A percentile compares a stretch with the other conserved stretches of the same genome.
Conservation (phyloP, 2,113 vertebrate genomes). For the Sphyrna mokarran region DNA sequence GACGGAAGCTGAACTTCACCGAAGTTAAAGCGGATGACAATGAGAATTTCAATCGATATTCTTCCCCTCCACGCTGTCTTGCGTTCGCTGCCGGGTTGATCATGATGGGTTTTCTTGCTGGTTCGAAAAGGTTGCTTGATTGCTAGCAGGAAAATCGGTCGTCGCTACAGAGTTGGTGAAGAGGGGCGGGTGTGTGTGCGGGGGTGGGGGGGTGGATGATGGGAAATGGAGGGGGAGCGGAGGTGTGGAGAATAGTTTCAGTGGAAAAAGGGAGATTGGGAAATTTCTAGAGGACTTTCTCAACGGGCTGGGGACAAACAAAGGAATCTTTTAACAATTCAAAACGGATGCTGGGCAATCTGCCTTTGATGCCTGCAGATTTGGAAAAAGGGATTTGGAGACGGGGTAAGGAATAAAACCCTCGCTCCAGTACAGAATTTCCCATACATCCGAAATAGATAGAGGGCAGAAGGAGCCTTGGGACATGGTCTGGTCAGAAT, state of each 20-base stretch:
- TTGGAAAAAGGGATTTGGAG: background rate
- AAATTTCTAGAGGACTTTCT: background rate
- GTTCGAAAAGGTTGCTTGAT: background rate
- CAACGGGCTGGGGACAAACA: background rate
- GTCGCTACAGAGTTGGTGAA: background rate
- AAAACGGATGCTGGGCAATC: background rate
- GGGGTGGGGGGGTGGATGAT: too few relatives aligned
- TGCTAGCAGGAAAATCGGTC: background rate
- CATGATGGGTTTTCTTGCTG: too few relatives aligned
- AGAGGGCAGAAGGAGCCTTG: too few relatives aligned
- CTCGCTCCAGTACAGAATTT: background rate
- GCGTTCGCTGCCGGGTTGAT: background rate
- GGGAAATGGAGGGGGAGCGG: too few relatives aligned
- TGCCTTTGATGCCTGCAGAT: background rate
- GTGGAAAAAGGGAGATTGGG: too few relatives aligned
- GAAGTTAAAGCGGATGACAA: background rate
- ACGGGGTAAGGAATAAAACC: background rate
- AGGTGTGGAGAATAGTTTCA: too few relatives aligned
- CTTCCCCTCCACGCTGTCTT: too few relatives aligned
- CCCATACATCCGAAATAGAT: background rate
- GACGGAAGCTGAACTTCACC: background rate
- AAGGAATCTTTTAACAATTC: background rate
- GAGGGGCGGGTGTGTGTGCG: too few relatives aligned
- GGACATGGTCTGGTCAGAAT: too few relatives aligned
- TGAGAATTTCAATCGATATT: background rate